A percentile compares a stretch with the other conserved stretches of the same genome.
phyloP scores from a whole-genome alignment of 2,113 vertebrate genomes.

The Empidonax traillii region DNA sequence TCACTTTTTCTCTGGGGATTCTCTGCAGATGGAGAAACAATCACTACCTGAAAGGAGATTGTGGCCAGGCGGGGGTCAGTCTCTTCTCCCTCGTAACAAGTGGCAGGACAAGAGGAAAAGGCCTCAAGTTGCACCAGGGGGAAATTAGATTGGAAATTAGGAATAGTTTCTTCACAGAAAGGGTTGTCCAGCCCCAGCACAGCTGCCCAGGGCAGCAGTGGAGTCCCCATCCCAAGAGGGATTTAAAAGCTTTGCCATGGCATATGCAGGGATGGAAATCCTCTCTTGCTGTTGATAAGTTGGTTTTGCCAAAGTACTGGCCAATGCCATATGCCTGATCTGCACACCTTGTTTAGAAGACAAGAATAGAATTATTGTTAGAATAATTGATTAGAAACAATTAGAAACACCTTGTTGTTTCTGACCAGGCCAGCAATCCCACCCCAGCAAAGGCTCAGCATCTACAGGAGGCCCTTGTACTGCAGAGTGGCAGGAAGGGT shows the following conservation, averaged over 20 bases:
- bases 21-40: not conserved
- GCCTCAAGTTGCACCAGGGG: not conserved
- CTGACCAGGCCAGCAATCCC: not conserved
- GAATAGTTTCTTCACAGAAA: not conserved
- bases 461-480: not conserved
- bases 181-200: not conserved
- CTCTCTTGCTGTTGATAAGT: not conserved
- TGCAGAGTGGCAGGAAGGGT: not conserved
- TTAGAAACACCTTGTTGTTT: not conserved
- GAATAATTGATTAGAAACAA: not conserved
- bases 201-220: not conserved
- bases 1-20: not conserved
- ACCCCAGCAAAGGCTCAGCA: not conserved
- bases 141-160: not conserved
- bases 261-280: not conserved
- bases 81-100: not conserved
- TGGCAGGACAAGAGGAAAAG: not conserved
- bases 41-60: not conserved
- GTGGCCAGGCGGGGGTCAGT: fast-evolving
- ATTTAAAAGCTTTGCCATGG: not conserved
- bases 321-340: not conserved
- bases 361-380: not conserved
- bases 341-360: not conserved
- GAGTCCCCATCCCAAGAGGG: not conserved
- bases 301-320: not conserved